phyloP scores from a whole-genome alignment of 2,113 vertebrate species.

The Tachysurus fulvidraco region DNA sequence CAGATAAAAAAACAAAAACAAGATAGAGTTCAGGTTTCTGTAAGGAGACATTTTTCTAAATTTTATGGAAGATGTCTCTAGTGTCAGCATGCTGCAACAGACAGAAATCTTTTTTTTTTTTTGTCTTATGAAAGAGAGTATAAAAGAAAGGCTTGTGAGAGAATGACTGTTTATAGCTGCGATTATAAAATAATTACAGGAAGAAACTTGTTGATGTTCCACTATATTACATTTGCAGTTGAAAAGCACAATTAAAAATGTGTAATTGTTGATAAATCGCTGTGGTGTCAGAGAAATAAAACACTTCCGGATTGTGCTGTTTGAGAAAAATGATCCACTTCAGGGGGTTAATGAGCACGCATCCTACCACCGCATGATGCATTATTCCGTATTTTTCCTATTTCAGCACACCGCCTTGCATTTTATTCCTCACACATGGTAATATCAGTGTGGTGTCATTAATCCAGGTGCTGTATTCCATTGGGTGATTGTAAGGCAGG shows the following conservation, averaged over 20 bases:
- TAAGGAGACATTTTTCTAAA: not conserved
- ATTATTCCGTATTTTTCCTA: not conserved
- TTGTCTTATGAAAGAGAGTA: not conserved
- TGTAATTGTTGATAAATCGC: not conserved
- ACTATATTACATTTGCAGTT: too few species aligned
- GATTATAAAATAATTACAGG: not conserved
- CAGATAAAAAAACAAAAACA: not conserved
- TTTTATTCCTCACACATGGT: not conserved
- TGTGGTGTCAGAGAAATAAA: not conserved
- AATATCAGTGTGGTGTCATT: not conserved
- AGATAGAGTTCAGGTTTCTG: not conserved
- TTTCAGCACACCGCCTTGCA: not conserved
- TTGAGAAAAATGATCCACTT: not conserved
- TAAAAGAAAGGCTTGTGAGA: not conserved
- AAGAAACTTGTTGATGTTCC: not conserved
- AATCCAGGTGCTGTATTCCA: not conserved
- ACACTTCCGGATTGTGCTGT: not conserved
- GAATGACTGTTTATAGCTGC: not conserved
- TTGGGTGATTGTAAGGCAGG: conserved; percentile 5
- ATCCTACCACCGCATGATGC: not conserved
- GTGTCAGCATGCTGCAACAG: not conserved
- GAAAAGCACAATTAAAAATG: not conserved
- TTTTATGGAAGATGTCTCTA: not conserved
- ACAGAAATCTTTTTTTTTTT: not conserved
- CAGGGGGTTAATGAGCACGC: not conserved